Conservation (phyloP, 2,888 invertebrate species). For the Drosophila percnosoma region DNA sequence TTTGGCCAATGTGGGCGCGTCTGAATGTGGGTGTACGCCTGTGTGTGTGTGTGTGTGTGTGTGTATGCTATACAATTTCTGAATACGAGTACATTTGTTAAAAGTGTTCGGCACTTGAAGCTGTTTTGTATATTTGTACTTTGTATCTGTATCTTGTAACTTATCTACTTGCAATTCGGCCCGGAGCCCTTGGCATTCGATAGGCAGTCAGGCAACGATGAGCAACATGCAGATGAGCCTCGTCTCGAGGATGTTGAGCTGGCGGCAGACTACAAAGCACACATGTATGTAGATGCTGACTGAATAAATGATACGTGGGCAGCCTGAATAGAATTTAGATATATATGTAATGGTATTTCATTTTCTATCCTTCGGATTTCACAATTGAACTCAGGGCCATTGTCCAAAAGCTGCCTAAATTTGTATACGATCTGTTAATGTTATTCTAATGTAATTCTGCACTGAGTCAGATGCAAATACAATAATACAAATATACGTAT, state of each 20-base stretch:
- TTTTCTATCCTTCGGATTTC: background rate
- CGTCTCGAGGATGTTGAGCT: slow-evolving; percentile 22
- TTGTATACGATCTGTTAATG: background rate
- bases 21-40: background rate
- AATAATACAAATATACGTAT: background rate
- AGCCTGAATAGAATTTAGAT: slow-evolving; percentile 17
- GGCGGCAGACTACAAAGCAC: background rate
- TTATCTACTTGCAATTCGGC: slow-evolving; percentile 45
- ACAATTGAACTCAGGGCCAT: background rate
- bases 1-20: slow-evolving; percentile 18
- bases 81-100: slow-evolving; percentile 32
- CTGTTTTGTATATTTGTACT: slow-evolving; percentile 32
- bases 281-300: slow-evolving; percentile 29
- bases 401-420: background rate
- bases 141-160: slow-evolving; percentile 2
- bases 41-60: slow-evolving; percentile 5
- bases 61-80: slow-evolving; percentile 46
- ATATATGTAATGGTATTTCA: background rate
- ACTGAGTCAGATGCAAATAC: background rate
- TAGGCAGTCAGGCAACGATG: slow-evolving; percentile 16
- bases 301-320: slow-evolving; percentile 35
- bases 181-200: slow-evolving; percentile 12
- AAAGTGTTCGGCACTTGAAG: slow-evolving; percentile 62
- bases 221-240: slow-evolving; percentile 47
- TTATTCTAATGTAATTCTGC: background rate